Evolutionary conservation across 1,140 invertebrate species (phyloP).

Genomic region (Leguminivora glycinivorella): DNA sequence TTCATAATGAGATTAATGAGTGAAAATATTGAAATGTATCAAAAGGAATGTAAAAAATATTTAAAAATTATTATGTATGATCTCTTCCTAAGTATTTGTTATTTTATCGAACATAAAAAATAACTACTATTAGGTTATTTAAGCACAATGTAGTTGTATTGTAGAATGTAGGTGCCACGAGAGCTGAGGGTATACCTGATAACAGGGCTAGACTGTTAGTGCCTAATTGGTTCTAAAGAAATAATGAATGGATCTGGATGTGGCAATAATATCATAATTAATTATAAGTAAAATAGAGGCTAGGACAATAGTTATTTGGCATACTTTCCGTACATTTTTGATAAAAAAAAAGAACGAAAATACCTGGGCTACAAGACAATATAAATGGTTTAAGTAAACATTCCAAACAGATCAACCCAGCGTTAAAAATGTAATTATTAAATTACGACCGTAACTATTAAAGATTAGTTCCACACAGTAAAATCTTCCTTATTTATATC

Average conservation of each 20-base stretch:
- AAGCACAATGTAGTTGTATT: conserved; percentile 18
- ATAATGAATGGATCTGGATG: not conserved
- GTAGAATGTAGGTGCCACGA: not conserved
- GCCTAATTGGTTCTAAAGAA: not conserved
- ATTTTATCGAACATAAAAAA: not conserved
- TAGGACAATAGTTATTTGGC: not conserved
- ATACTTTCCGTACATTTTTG: not conserved
- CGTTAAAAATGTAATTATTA: not conserved
- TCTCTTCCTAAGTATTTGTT: not conserved
- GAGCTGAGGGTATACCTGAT: not conserved
- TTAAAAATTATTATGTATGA: not conserved
- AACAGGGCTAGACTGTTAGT: not conserved
- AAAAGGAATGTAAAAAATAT: not conserved
- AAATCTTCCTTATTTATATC: not conserved
- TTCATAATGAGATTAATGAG: not conserved
- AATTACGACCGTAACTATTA: not conserved
- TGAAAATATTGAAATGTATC: not conserved
- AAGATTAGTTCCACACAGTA: not conserved
- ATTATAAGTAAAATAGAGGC: not conserved
- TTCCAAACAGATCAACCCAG: not conserved
- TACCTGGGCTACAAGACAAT: not conserved
- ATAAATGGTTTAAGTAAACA: not conserved
- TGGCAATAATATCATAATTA: not conserved
- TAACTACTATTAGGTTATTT: not conserved
- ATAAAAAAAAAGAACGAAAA: not conserved